A percentile compares a stretch with the other conserved stretches of the same genome.
Evolutionary conservation across 2,888 invertebrate genomes (phyloP).

Genomic region (Clanis bilineata): DNA sequence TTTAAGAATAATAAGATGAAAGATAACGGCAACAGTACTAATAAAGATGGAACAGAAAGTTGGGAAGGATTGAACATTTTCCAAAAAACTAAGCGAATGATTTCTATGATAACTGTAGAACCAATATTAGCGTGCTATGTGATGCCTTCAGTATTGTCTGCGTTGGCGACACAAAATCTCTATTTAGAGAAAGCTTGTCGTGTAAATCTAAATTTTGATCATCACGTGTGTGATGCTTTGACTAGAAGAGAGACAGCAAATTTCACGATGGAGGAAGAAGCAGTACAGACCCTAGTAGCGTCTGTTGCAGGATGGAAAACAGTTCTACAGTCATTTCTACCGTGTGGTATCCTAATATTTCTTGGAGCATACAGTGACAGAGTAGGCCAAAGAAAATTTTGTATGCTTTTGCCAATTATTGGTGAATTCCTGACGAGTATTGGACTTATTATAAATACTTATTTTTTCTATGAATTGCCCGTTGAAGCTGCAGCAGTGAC

Average conservation of each 20-base stretch:
- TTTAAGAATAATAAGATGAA: conserved; percentile 47
- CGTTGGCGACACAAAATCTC: conserved; percentile 91
- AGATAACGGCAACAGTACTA: conserved; percentile 39
- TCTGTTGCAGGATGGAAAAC: conserved; percentile 94
- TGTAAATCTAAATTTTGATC: conserved; percentile 88
- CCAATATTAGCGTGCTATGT: conserved; percentile 89
- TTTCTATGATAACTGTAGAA: conserved; percentile 87
- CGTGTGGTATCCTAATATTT: conserved; percentile 90
- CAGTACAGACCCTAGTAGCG: conserved; percentile 88
- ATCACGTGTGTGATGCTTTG: conserved; percentile 89
- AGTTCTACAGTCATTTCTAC: conserved; percentile 90
- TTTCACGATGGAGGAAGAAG: conserved; percentile 81
- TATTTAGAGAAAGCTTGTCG: conserved; percentile 93
- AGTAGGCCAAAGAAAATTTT: conserved; percentile 87
- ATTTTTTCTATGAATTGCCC: conserved; percentile 89
- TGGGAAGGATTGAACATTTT: conserved; percentile 78
- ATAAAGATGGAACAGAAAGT: conserved; percentile 47
- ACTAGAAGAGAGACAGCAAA: conserved; percentile 87
- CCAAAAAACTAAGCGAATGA: conserved; percentile 81
- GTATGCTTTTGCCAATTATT: conserved; percentile 91
- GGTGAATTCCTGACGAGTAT: conserved; percentile 91
- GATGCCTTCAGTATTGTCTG: conserved; percentile 84
- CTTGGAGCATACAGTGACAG: conserved; percentile 90
- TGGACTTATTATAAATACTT: conserved; percentile 90
- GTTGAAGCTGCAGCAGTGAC: conserved; percentile 91